A percentile compares a stretch with the other conserved stretches of the same genome.
Conservation (phyloP, 2,113 vertebrate species). For the Danio rerio region GRCz12tu NC_133197.1:20239001-20239500, state of each 20-base stretch:
- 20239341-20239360: too few relatives aligned
- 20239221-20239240: not conserved
- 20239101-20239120: slow-evolving; percentile 40
- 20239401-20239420: too few relatives aligned
- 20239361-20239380: too few relatives aligned
- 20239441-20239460: too few relatives aligned
- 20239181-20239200: not conserved
- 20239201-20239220: not conserved
- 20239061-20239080: slow-evolving; percentile 46
- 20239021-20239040: slow-evolving; percentile 7
- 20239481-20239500: too few relatives aligned
- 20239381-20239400: too few relatives aligned
- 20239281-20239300: not conserved
- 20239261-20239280: not conserved
- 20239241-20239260: not conserved
- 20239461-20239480: too few relatives aligned
- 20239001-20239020: slow-evolving; percentile 32
- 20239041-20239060: slow-evolving; percentile 35
- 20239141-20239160: slow-evolving; percentile 69
- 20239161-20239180: slow-evolving; percentile 46
- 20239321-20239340: not conserved
- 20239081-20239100: slow-evolving; percentile 27
- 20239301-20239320: not conserved
- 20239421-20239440: too few relatives aligned
- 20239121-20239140: slow-evolving; percentile 57